These are phyloP conservation scores for Sporophila hypoxantha DNA, from an alignment of 2,113 vertebrate genomes.

Conservation along the genomic window DNA sequence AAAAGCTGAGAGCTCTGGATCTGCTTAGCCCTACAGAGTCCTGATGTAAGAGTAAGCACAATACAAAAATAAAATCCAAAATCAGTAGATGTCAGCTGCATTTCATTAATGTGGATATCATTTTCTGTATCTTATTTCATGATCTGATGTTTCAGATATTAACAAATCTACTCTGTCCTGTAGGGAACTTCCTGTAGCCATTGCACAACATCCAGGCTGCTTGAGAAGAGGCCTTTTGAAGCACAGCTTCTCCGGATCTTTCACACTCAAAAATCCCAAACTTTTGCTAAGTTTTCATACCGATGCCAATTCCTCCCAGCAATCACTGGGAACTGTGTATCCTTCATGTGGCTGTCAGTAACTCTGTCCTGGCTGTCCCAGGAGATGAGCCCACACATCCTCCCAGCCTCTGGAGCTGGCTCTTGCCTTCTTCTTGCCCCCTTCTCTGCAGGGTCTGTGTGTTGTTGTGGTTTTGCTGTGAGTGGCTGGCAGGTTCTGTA, in stretches of 20 bases:
- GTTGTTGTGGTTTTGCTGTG: rapidly evolving
- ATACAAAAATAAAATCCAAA: neutral
- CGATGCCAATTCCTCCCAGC: neutral
- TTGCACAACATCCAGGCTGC: neutral
- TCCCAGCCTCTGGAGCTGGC: neutral
- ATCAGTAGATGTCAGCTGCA: neutral
- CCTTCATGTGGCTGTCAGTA: neutral
- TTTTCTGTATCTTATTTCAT: slow-evolving; percentile 22
- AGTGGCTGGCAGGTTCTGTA: too few relatives aligned
- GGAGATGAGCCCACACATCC: neutral
- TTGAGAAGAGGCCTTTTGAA: neutral
- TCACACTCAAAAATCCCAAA: neutral
- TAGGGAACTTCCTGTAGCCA: neutral
- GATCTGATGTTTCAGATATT: slow-evolving; percentile 27
- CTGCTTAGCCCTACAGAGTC: neutral
- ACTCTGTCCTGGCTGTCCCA: neutral
- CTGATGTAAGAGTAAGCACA: neutral
- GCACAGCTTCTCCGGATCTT: neutral
- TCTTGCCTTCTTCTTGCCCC: neutral
- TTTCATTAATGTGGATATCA: slow-evolving; percentile 18
- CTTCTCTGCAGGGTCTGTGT: neutral
- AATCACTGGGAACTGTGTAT: neutral
- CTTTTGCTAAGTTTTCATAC: neutral
- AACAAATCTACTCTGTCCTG: neutral
- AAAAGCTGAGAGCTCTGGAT: slow-evolving; percentile 1